Conservation (phyloP, 2,888 invertebrate species). For the Leptinotarsa rubiginosa region DNA sequence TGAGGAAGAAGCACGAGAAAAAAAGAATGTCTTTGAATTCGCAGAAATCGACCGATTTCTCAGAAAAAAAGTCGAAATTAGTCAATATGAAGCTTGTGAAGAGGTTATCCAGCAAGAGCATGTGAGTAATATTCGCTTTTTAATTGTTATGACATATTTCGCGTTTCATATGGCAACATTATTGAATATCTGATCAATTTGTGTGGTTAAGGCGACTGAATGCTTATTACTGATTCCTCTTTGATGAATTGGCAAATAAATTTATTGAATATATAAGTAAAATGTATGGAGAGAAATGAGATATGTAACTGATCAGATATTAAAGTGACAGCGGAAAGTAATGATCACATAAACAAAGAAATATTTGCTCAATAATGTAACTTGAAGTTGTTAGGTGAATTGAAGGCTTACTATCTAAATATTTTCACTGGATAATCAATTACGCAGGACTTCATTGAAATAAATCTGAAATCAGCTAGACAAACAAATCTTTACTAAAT, state of each 20-base stretch:
- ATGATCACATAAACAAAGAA: too few relatives aligned
- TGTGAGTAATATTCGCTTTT: slow-evolving; percentile 70
- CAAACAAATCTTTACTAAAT: too few relatives aligned
- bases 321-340: not conserved
- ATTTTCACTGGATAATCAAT: not conserved
- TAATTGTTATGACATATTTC: not conserved
- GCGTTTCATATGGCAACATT: not conserved
- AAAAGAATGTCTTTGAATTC: slow-evolving; percentile 73
- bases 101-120: slow-evolving; percentile 81
- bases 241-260: too few relatives aligned
- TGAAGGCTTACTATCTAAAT: too few relatives aligned
- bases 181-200: not conserved
- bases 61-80: slow-evolving; percentile 78
- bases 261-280: too few relatives aligned
- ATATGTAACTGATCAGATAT: too few relatives aligned
- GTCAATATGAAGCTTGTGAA: slow-evolving; percentile 81
- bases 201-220: too few relatives aligned
- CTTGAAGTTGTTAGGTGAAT: too few relatives aligned
- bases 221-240: too few relatives aligned
- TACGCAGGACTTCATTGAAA: not conserved
- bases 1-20: slow-evolving; percentile 86
- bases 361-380: too few relatives aligned
- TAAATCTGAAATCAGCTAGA: too few relatives aligned
- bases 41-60: slow-evolving; percentile 72
- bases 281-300: too few relatives aligned